Conservation (phyloP, 2,888 invertebrate genomes). For the Drosophila histrio region DNA sequence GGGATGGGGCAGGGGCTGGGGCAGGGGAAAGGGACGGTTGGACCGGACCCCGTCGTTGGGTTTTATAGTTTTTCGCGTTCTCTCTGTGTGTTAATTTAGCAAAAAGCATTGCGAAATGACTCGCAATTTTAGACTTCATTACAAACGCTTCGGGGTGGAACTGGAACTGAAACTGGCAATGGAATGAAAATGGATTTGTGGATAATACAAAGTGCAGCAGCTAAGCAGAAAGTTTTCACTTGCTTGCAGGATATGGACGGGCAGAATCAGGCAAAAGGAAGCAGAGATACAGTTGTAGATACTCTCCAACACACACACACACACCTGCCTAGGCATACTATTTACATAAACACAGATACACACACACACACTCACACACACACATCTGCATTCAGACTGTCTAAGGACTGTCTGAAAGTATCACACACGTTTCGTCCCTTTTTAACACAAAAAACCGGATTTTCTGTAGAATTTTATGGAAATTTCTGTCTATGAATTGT, state of each 20-base stretch:
- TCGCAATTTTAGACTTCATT: constrained; percentile 74
- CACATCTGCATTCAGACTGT: constrained; percentile 14
- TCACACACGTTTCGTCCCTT: constrained; percentile 39
- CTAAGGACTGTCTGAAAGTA: constrained; percentile 47
- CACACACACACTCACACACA: constrained; percentile 1
- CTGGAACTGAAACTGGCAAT: constrained; percentile 11
- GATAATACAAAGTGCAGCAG: constrained; percentile 23
- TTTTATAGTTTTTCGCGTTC: constrained; percentile 61
- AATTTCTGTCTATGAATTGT: constrained; percentile 15
- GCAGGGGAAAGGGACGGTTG: background rate
- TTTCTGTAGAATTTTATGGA: constrained; percentile 18
- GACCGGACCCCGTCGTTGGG: constrained; percentile 12
- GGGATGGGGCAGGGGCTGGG: constrained; percentile 1
- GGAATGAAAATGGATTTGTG: constrained; percentile 20
- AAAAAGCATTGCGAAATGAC: constrained; percentile 76
- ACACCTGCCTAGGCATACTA: constrained; percentile 50
- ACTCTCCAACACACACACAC: background rate
- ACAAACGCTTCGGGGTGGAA: constrained; percentile 45
- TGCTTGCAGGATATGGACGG: constrained; percentile 40
- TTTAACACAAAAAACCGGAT: constrained; percentile 42
- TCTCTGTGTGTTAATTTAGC: constrained; percentile 70
- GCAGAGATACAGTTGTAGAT: background rate
- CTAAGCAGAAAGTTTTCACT: constrained; percentile 26
- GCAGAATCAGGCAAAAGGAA: constrained; percentile 13
- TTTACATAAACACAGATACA: constrained; percentile 35